Conservation (phyloP, 2,113 vertebrate genomes). For the Empidonax alnorum region DNA sequence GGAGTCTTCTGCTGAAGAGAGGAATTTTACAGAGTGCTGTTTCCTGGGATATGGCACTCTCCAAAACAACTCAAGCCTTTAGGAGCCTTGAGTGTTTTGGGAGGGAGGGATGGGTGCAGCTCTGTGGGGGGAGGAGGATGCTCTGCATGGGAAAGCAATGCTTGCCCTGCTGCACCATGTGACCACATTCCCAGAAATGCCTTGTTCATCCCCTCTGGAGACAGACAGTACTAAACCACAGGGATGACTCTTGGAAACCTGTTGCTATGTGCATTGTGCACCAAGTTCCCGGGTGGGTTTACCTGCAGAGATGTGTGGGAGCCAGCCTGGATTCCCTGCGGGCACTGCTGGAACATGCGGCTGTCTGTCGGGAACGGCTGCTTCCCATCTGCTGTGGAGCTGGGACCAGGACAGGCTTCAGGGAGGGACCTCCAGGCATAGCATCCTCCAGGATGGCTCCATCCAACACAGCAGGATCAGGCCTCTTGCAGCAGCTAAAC, state of each 20-base stretch:
- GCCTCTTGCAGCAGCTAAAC: not conserved
- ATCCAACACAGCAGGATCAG: not conserved
- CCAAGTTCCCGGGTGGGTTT: not conserved
- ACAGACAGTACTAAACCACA: not conserved
- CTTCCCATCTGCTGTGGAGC: not conserved
- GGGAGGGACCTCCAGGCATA: not conserved
- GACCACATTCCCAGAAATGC: not conserved
- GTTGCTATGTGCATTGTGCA: not conserved
- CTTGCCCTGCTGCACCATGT: not conserved
- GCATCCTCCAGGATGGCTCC: not conserved
- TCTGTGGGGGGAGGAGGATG: not conserved
- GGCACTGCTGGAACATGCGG: accelerated
- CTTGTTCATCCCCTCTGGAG: not conserved
- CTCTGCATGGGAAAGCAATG: not conserved
- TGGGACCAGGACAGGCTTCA: not conserved
- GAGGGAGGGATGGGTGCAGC: not conserved
- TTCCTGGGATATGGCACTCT: not conserved
- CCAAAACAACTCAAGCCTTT: not conserved
- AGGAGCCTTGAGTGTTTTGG: not conserved
- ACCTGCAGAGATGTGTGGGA: not conserved
- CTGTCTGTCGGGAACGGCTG: slow-evolving; percentile 10
- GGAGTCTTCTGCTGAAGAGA: not conserved
- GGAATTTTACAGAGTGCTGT: not conserved
- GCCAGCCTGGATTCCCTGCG: not conserved
- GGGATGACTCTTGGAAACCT: not conserved